These are phyloP conservation scores for Tridacna crocea DNA, from an alignment of 2,888 invertebrate species.

Conservation along the genomic window DNA sequence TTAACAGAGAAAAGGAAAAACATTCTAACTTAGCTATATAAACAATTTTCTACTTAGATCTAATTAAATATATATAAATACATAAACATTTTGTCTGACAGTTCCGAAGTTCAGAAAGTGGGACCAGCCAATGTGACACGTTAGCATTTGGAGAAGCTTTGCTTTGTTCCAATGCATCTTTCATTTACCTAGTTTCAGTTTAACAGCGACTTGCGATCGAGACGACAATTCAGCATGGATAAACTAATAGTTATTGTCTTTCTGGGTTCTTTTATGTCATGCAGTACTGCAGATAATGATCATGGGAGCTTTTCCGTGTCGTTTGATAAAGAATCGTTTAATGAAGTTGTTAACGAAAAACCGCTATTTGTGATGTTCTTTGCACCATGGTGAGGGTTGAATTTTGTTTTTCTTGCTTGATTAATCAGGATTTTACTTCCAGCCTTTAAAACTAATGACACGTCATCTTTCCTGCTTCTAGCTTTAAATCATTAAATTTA, in stretches of 20 bases:
- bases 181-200: constrained; percentile 8
- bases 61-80: too few species aligned
- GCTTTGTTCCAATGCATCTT: neutral
- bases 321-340: constrained; percentile 69
- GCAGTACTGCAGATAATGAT: constrained; percentile 55
- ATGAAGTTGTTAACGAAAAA: constrained; percentile 60
- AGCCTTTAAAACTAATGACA: neutral
- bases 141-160: constrained; percentile 21
- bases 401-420: too few species aligned
- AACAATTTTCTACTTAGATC: too few species aligned
- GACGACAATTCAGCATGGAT: neutral
- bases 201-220: neutral
- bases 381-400: constrained; percentile 80
- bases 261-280: constrained; percentile 11
- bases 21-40: too few species aligned
- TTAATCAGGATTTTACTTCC: neutral
- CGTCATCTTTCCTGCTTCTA: neutral
- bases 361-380: constrained; percentile 82
- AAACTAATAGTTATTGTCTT: constrained; percentile 1
- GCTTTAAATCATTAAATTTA: too few species aligned
- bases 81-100: too few species aligned
- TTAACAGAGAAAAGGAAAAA: too few species aligned
- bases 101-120: neutral
- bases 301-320: constrained; percentile 68
- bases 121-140: constrained; percentile 22